These are phyloP conservation scores for Clunio marinus DNA, from an alignment of 2,888 invertebrate species.

Conservation along the genomic window DNA sequence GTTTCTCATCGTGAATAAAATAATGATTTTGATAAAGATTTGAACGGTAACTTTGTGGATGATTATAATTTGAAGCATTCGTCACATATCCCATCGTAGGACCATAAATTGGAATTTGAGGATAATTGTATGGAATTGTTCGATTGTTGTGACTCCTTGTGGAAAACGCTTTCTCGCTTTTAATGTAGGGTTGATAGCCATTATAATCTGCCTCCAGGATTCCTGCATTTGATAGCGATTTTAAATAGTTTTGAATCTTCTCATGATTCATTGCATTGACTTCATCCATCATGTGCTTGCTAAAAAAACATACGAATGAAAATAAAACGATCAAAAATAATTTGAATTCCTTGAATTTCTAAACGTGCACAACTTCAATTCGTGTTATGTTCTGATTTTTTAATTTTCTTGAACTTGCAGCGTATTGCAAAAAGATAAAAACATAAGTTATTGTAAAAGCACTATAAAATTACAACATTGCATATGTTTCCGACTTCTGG, in stretches of 20 bases:
- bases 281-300: neutral
- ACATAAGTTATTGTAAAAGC: too few relatives aligned
- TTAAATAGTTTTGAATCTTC: slow-evolving; percentile 26
- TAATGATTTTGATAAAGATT: slow-evolving; percentile 33
- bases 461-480: too few relatives aligned
- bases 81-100: slow-evolving; percentile 12
- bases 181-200: slow-evolving; percentile 30
- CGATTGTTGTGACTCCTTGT: neutral
- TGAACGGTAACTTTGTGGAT: slow-evolving; percentile 28
- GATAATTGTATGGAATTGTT: slow-evolving; percentile 13
- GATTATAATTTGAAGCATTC: slow-evolving; percentile 20
- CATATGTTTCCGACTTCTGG: too few relatives aligned
- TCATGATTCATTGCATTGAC: slow-evolving; percentile 20
- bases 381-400: too few relatives aligned
- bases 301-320: neutral
- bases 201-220: neutral
- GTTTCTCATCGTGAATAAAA: slow-evolving; percentile 12
- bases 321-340: too few relatives aligned
- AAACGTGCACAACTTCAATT: too few relatives aligned
- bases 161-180: slow-evolving; percentile 2
- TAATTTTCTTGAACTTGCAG: too few relatives aligned
- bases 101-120: slow-evolving; percentile 28
- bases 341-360: too few relatives aligned
- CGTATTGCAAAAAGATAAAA: too few relatives aligned
- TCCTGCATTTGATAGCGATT: slow-evolving; percentile 17